Evolutionary conservation across 2,888 invertebrate species (phyloP).

Genomic region (Tanytarsus gracilentus): DNA sequence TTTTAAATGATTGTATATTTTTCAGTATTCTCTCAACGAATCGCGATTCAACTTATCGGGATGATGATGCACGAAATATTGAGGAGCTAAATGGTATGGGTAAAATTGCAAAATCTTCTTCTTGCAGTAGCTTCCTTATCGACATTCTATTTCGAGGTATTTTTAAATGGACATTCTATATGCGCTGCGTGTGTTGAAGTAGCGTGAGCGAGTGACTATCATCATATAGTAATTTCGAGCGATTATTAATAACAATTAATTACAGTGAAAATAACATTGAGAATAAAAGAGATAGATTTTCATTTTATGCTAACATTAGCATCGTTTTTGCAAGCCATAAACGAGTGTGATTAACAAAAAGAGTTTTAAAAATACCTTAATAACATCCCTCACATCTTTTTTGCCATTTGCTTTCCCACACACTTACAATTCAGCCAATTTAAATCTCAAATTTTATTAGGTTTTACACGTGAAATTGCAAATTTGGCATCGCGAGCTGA

Average conservation of each 20-base stretch:
- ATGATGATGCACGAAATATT: slow-evolving; percentile 41
- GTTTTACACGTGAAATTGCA: slow-evolving; percentile 41
- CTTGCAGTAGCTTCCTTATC: slow-evolving; percentile 46
- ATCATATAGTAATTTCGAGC: too few relatives aligned
- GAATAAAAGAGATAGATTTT: too few relatives aligned
- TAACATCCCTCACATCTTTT: background rate
- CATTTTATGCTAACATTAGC: too few relatives aligned
- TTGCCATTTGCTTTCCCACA: background rate
- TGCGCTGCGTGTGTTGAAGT: background rate
- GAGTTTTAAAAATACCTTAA: slow-evolving; percentile 10
- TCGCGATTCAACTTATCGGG: slow-evolving; percentile 44
- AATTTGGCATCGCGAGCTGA: slow-evolving; percentile 45
- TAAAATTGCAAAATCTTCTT: slow-evolving; percentile 45
- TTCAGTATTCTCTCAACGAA: slow-evolving; percentile 41
- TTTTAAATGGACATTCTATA: slow-evolving; percentile 33
- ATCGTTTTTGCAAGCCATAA: background rate
- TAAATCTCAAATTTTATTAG: slow-evolving; percentile 32
- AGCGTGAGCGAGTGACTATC: too few relatives aligned
- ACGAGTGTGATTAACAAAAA: background rate
- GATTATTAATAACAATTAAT: too few relatives aligned
- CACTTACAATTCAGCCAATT: background rate
- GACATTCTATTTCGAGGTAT: slow-evolving; percentile 46
- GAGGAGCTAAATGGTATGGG: slow-evolving; percentile 42
- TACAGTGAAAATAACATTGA: too few relatives aligned
- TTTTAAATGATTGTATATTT: background rate